Percentiles rank a stretch among this genome's conserved stretches.
These are phyloP conservation scores for Pseudomyrmex sp. DNA, from an alignment of 1,140 invertebrate genomes.

Conservation along the genomic window DNA sequence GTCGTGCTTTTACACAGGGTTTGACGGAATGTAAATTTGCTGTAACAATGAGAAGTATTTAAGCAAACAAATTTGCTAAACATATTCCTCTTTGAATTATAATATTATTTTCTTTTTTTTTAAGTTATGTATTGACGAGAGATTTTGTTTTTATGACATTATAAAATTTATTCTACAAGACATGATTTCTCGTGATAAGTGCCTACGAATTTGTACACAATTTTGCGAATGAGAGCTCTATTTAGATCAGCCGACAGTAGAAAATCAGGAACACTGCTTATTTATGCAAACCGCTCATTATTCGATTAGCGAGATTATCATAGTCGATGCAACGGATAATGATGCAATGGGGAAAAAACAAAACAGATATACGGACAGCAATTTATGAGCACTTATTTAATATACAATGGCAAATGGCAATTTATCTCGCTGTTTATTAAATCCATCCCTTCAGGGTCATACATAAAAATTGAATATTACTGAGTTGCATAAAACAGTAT, in stretches of 20 bases:
- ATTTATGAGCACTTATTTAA: slow-evolving; percentile 43
- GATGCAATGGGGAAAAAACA: slow-evolving; percentile 41
- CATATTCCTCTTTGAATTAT: background rate
- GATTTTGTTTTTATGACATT: background rate
- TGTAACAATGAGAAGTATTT: background rate
- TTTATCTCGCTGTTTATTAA: slow-evolving; percentile 31
- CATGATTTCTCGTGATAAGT: background rate
- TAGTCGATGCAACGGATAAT: slow-evolving; percentile 45
- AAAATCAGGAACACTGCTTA: slow-evolving; percentile 46
- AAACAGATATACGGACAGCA: background rate
- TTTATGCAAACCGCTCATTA: slow-evolving; percentile 58
- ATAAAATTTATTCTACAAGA: slow-evolving; percentile 10
- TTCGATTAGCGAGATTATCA: slow-evolving; percentile 52
- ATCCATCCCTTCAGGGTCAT: background rate
- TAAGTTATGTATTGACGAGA: background rate
- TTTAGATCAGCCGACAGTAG: slow-evolving; percentile 9
- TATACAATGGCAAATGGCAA: slow-evolving; percentile 16
- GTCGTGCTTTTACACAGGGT: background rate
- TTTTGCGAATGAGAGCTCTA: slow-evolving; percentile 16
- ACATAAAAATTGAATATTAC: slow-evolving; percentile 11
- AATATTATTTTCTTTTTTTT: background rate
- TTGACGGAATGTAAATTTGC: slow-evolving; percentile 4
- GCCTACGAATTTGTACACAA: slow-evolving; percentile 7
- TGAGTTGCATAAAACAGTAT: background rate
- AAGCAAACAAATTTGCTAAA: background rate